Evolutionary conservation across 2,888 invertebrate species (phyloP), one percentile per base, ranked within the genome.

Genomic region (Portevinia maculata): DNA sequence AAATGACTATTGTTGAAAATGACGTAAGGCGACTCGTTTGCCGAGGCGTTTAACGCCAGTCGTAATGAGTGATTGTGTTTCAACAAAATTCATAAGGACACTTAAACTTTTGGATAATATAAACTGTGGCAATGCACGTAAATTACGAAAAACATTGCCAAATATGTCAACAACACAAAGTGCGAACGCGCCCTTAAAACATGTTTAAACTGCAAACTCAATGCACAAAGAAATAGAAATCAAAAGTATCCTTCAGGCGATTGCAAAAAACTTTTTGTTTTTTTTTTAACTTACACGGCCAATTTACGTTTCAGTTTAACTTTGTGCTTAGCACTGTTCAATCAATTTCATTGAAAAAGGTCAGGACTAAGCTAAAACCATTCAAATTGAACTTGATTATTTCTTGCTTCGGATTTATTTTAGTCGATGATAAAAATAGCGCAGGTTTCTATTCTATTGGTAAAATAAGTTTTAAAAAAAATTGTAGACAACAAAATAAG

Each of bases 321-420:
- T 75, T 62, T 46, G 53, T 15, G 32, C 3, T 7, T 34, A 46
- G 46, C 55, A 3, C 41, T 15, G 21, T 32, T 32, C 55, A 57
- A 69, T 69, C 37, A 21, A 44, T 34, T 15, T 46, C 37, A 55
- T 34, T 21, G 32, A 57, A 44, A 81, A 81, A 81, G 75, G 64
- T 75, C 81, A 65, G 52, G 44, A 69, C 69, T 64, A 50, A 74
- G 53, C 19, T 34, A 64, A 69, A 57, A 46, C 67, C 52, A 62
- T 70, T 74, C 50, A 24, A 28, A 46, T 81, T 81, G 81, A 81
- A 75, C 81, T 81, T 81, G 75, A 81, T 65, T 64, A 52, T 53
- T 9, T 57, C 48, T 53, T 55, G 21, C 53, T 60, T 52, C 39
- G 13, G 24, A 59, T 71, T 67, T 64, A 44, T 79, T 79, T 75